Evolutionary conservation across 2,113 vertebrate genomes (phyloP).

Genomic region (Pangasianodon hypophthalmus): DNA sequence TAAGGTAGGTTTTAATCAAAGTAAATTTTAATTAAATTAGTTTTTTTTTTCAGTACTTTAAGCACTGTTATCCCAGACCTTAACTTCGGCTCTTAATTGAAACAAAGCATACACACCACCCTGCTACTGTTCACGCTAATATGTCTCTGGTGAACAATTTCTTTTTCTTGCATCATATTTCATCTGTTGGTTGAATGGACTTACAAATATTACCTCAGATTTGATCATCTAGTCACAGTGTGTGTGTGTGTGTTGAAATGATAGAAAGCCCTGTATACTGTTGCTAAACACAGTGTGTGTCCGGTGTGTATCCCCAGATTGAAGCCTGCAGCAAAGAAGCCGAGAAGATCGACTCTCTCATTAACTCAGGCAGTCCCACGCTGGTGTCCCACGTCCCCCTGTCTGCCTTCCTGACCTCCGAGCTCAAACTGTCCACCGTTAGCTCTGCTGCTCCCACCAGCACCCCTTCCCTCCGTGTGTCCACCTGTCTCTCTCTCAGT

Average conservation of each 20-base stretch:
- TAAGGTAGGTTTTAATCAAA: background rate
- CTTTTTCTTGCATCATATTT: constrained; percentile 47
- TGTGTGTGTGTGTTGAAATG: background rate
- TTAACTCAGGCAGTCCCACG: constrained; percentile 92
- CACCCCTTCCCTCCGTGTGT: constrained; percentile 43
- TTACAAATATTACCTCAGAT: constrained; percentile 28
- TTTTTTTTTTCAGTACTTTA: background rate
- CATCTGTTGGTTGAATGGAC: constrained; percentile 10
- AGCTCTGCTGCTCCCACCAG: constrained; percentile 66
- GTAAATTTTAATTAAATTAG: background rate
- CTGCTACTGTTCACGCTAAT: background rate
- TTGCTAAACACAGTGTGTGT: background rate
- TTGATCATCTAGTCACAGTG: constrained; percentile 7
- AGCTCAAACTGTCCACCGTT: constrained; percentile 81
- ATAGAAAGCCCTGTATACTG: background rate
- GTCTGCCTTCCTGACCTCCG: constrained; percentile 87
- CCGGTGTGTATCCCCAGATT: constrained; percentile 73
- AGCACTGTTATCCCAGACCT: background rate
- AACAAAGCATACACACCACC: background rate
- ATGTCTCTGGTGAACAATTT: constrained; percentile 14
- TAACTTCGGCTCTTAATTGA: background rate
- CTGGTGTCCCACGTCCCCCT: constrained; percentile 89
- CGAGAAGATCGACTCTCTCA: constrained; percentile 95
- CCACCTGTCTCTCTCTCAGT: constrained; percentile 60
- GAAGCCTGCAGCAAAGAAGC: constrained; percentile 98